These are phyloP conservation scores for Archilochus colubris DNA, from an alignment of 2,113 vertebrate genomes.

Conservation along the genomic window DNA sequence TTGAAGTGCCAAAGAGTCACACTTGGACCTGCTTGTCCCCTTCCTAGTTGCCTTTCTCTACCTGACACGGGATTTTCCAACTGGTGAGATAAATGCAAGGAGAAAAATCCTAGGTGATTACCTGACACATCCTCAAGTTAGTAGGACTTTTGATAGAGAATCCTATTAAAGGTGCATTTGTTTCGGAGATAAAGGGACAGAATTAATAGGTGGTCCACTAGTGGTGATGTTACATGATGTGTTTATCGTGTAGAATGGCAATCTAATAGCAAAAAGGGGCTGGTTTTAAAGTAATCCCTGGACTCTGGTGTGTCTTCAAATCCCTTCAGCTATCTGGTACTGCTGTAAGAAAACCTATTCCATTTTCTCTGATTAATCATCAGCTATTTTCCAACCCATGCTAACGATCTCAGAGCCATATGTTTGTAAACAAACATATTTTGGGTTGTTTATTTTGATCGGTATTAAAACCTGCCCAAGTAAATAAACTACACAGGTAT, in stretches of 20 bases:
- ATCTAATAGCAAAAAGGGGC: background rate
- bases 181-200: background rate
- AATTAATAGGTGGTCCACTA: background rate
- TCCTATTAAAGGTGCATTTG: background rate
- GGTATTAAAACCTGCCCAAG: background rate
- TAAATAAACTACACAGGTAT: background rate
- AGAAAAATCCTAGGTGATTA: background rate
- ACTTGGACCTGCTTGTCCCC: accelerated
- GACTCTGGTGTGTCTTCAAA: background rate
- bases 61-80: background rate
- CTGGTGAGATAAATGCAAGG: background rate
- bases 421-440: background rate
- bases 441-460: background rate
- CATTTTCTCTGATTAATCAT: background rate
- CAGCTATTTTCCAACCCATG: background rate
- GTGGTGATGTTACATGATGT: background rate
- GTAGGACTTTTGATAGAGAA: background rate
- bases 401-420: background rate
- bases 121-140: background rate
- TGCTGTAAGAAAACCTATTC: background rate
- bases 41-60: background rate
- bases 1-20: background rate
- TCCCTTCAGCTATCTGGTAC: background rate
- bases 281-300: background rate
- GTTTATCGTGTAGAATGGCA: background rate